phyloP scores from a whole-genome alignment of 2,888 invertebrate species.

The Acheta domesticus region DNA sequence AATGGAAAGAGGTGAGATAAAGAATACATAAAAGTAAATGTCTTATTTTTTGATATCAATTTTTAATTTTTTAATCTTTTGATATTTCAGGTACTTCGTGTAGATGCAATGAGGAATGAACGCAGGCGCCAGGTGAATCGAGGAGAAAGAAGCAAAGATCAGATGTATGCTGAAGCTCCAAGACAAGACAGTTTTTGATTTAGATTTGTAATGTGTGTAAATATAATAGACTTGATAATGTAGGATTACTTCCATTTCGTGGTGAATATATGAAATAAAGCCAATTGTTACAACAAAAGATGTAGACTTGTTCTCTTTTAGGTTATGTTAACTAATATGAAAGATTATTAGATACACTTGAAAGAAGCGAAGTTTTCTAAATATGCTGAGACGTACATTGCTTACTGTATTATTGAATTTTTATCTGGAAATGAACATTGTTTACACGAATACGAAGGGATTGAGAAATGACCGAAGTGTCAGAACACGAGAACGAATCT shows the following conservation, averaged over 20 bases:
- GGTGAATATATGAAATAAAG: slow-evolving; percentile 12
- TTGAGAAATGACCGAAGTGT: background rate
- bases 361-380: background rate
- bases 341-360: background rate
- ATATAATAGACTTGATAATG: background rate
- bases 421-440: too few relatives aligned
- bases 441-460: too few relatives aligned
- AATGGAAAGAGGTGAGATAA: slow-evolving; percentile 58
- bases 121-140: slow-evolving; percentile 57
- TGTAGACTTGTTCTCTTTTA: background rate
- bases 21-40: background rate
- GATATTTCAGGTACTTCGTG: slow-evolving; percentile 35
- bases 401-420: too few relatives aligned
- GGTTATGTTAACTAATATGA: background rate
- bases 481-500: background rate
- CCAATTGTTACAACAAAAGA: background rate
- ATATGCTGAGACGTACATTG: too few relatives aligned
- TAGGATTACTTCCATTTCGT: background rate
- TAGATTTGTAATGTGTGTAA: slow-evolving; percentile 42
- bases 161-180: slow-evolving; percentile 55
- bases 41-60: background rate
- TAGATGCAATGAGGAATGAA: slow-evolving; percentile 60
- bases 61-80: background rate
- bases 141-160: slow-evolving; percentile 57
- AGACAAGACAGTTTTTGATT: slow-evolving; percentile 57